Evolutionary conservation across 2,888 invertebrate species (phyloP).

Genomic region (Drosophila vallismaia): DNA sequence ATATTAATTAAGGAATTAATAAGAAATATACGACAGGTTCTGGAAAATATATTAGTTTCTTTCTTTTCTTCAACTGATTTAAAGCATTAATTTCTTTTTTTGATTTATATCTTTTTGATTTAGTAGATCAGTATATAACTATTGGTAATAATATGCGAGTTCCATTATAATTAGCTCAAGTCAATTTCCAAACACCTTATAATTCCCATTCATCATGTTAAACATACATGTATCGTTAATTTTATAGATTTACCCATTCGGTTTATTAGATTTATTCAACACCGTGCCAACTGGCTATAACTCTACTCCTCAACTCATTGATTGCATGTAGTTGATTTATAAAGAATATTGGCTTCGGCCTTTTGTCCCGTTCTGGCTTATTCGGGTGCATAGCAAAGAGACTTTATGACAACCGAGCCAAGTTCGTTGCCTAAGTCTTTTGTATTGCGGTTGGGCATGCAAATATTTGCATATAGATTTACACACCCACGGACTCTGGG

Average conservation of each 20-base stretch:
- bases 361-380: constrained; percentile 13
- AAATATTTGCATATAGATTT: constrained; percentile 77
- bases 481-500: constrained; percentile 65
- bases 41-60: not conserved
- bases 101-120: constrained; percentile 10
- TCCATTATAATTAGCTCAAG: constrained; percentile 16
- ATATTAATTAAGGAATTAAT: too few relatives aligned
- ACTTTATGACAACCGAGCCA: constrained; percentile 67
- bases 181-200: constrained; percentile 23
- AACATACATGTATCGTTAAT: constrained; percentile 29
- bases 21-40: not conserved
- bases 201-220: constrained; percentile 29
- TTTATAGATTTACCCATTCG: constrained; percentile 31
- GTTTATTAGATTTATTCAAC: constrained; percentile 32
- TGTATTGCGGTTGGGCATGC: constrained; percentile 55
- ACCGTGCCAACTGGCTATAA: constrained; percentile 23
- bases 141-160: not conserved
- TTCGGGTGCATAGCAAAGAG: constrained; percentile 12
- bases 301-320: constrained; percentile 21
- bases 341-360: constrained; percentile 33
- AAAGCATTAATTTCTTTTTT: not conserved
- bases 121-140: not conserved
- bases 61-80: not conserved
- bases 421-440: constrained; percentile 79
- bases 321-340: constrained; percentile 43